Evolutionary conservation across 2,797 vertebrate genomes (phyloP).

Genomic region (Cryptoblepharus egeriae): DNA sequence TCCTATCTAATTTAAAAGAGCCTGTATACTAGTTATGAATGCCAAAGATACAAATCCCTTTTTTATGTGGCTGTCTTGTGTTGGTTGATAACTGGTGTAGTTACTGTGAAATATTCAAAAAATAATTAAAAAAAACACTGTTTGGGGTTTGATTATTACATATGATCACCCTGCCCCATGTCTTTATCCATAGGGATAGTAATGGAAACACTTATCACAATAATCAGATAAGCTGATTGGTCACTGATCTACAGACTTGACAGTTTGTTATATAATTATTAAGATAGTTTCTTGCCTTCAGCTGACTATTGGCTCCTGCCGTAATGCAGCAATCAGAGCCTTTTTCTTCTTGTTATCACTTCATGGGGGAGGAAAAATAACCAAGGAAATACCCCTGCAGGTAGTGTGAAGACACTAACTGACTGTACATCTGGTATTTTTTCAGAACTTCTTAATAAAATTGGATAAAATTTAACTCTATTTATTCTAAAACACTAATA

Average conservation of each 20-base stretch:
- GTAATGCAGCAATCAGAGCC: slow-evolving; percentile 50
- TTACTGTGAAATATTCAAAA: too few relatives aligned
- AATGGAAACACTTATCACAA: slow-evolving; percentile 30
- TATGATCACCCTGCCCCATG: too few relatives aligned
- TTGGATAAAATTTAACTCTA: background rate
- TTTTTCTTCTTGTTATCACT: slow-evolving; percentile 40
- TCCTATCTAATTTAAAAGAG: too few relatives aligned
- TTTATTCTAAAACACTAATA: background rate
- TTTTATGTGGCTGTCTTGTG: too few relatives aligned
- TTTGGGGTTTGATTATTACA: too few relatives aligned
- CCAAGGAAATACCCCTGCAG: slow-evolving; percentile 22
- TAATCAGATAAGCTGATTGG: slow-evolving; percentile 35
- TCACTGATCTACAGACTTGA: slow-evolving; percentile 53
- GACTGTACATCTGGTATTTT: background rate
- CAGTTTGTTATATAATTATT: slow-evolving; percentile 64
- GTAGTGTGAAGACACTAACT: slow-evolving; percentile 8
- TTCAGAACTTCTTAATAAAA: background rate
- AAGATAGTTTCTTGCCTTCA: slow-evolving; percentile 58
- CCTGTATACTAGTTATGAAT: too few relatives aligned
- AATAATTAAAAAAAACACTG: too few relatives aligned
- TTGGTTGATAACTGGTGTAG: too few relatives aligned
- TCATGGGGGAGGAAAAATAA: slow-evolving; percentile 29
- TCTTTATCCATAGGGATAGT: background rate
- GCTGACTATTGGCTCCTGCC: slow-evolving; percentile 57
- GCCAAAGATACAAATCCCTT: too few relatives aligned